Base-by-base conservation (phyloP, 2,797 vertebrate genomes). In the Cryptoprocta ferox region DNA sequence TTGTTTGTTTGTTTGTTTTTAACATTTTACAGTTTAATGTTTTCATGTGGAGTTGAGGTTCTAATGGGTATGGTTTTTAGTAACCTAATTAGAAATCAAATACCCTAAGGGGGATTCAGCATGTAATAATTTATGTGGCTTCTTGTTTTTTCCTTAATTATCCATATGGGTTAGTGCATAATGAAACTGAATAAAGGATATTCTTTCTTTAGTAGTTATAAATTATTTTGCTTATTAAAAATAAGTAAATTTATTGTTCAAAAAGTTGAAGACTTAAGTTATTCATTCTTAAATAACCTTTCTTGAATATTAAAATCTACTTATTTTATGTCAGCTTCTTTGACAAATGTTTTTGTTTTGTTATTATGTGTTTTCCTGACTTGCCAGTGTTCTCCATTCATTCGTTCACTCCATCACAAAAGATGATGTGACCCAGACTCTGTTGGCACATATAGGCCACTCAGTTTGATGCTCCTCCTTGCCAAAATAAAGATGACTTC, bases 201-300 rank as follows among this genome's bases (percentile, higher is more conserved):
- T 78, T 93, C 39, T 13, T 75, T 81, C 37, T 56, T 73, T 92
- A 71, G 53, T 79, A 88, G 16, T 42, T 73, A n/a, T 1, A 66
- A 59, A 56, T 95, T 94, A 18, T 45, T 92, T 93, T 79, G 18
- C 21, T 76, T 95, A 37, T 96, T 96, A 63, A 84, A 93, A 89
- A 7, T 71, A 56, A 95, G 35, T 66, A 81, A 48, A 91, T 84
- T 26, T 89, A 26, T 56, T 83, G 21, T 70, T 88, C 18, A 42
- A 94, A 94, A 82, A 76, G 11, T 81, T 68, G n/a, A 21, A 71
- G 56, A 78, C 30, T 39, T 50, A 73, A 48, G 26, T 84, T 68
- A 61, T 35, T 94, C 82, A n/a, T 83, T 80, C n/a, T 80, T 89
- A 50, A 91, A 80, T 80, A 89, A 59, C 19, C 30, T 86, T 95